Evolutionary conservation across 2,888 invertebrate species (phyloP).

Genomic region (Carcina quercana): DNA sequence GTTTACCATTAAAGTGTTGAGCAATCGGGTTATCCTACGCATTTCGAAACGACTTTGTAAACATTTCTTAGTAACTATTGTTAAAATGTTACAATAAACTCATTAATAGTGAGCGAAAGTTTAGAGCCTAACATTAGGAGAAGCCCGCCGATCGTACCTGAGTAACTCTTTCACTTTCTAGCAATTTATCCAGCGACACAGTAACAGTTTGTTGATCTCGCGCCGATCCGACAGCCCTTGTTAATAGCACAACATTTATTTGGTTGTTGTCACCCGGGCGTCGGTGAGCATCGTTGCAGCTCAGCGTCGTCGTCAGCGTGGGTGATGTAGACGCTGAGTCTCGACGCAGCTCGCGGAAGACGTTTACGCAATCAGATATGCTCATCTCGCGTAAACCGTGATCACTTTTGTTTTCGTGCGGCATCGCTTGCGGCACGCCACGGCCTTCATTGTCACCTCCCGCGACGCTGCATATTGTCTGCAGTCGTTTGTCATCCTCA

Average conservation of each 20-base stretch:
- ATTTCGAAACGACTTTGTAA: neutral
- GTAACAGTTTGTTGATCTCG: conserved; percentile 7
- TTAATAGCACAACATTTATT: conserved; percentile 22
- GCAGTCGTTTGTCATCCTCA: conserved; percentile 42
- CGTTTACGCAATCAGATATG: conserved; percentile 33
- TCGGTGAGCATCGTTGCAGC: no score
- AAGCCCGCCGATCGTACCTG: no score
- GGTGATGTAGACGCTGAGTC: conserved; percentile 20
- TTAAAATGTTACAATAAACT: neutral
- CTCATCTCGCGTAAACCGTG: conserved; percentile 42
- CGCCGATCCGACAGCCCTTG: conserved; percentile 17
- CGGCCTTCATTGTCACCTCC: conserved; percentile 50
- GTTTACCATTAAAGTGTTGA: no score
- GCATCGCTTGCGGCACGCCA: conserved; percentile 25
- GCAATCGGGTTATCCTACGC: no score
- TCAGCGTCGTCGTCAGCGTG: conserved; percentile 23
- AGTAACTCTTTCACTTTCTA: conserved; percentile 26
- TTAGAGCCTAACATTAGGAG: conserved; percentile 11
- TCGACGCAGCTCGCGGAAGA: conserved; percentile 7
- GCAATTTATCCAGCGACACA: conserved; percentile 19
- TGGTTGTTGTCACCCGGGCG: conserved; percentile 8
- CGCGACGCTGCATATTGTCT: conserved; percentile 45
- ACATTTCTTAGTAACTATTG: conserved; percentile 1
- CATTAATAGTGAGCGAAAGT: conserved; percentile 19
- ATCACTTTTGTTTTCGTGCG: conserved; percentile 64